Evolutionary conservation across 2,113 vertebrate genomes (phyloP), one percentile per base, ranked within the genome.

Genomic region (Lates calcarifer): DNA sequence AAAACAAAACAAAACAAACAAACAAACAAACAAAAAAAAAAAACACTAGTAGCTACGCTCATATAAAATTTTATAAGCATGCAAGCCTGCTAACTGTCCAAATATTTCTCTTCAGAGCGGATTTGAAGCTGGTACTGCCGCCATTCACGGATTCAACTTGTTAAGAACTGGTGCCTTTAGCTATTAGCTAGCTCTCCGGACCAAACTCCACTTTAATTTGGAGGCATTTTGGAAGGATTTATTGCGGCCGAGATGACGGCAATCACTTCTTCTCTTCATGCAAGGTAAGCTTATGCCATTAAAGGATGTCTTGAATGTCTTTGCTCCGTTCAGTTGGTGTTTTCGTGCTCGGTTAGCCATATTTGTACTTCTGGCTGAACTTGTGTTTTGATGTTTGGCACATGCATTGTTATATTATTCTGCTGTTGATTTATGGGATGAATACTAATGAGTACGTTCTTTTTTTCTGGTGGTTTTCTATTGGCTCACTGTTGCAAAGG

Each of bases 361-460:
- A 4, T n/a, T 11, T 7, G 15, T 49, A 8, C 13, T 26, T 28
- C 0, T 75, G 13, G 18, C 13, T 55, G 7, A 7, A 55, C 33
- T 47, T 35, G 49, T 24, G 49, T 12, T 24, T 10, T 63, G 39
- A 60, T 51, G 20, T 29, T 49, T 77, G 29, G 15, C n/a, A 61
- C 45, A 31, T 43, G 35, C 15, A 45, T 26, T 56, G 20, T 10
- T 7, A 24, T 41, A 56, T 39, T 53, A 12, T 53, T 39, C 53
- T 43, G 45, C 15, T 45, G 76, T 56, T 65, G n/a, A 49, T 64
- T 56, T 15, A 24, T 53, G 22, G 49, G 28, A 62, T 53, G 31
- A 8, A 29, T 39, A 28, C 13, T 20, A 5, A 33, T 56, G 18
- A n/a, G n/a, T n/a, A n/a, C n/a, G n/a, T n/a, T n/a, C n/a, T n/a